These are phyloP conservation scores for Nymphicus hollandicus DNA, from an alignment of 2,113 vertebrate species.

Conservation along the genomic window DNA sequence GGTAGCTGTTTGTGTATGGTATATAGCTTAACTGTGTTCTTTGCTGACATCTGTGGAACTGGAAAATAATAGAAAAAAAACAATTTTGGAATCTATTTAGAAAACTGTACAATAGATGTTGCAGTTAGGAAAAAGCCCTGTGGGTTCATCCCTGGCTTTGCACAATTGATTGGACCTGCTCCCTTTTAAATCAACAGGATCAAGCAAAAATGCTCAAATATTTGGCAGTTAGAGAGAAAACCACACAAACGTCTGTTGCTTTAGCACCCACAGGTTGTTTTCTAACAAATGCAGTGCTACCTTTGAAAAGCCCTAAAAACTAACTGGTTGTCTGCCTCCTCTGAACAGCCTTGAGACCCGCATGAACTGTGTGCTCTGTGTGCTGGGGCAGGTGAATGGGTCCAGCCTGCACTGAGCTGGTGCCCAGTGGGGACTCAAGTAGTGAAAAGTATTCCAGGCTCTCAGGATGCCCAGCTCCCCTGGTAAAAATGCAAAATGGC, in stretches of 20 bases:
- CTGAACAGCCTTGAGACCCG: rapidly evolving
- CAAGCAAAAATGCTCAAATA: neutral
- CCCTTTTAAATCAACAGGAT: neutral
- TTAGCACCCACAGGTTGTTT: neutral
- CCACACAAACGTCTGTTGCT: neutral
- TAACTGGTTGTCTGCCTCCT: neutral
- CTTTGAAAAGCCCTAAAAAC: neutral
- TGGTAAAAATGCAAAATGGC: neutral
- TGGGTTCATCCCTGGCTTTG: neutral
- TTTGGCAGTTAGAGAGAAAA: neutral
- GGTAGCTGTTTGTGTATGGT: neutral
- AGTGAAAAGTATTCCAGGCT: neutral
- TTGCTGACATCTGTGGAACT: neutral
- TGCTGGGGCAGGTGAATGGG: rapidly evolving
- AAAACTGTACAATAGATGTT: neutral
- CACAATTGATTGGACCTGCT: neutral
- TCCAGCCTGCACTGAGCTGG: neutral
- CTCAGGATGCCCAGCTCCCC: neutral
- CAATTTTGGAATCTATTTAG: neutral
- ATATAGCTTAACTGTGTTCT: neutral
- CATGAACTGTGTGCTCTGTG: rapidly evolving
- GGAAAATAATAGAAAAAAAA: neutral
- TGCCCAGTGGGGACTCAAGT: neutral
- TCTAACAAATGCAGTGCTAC: neutral
- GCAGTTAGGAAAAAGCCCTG: constrained; percentile 4